Conservation (phyloP, 2,888 invertebrate species). For the Andrena minutula region DNA sequence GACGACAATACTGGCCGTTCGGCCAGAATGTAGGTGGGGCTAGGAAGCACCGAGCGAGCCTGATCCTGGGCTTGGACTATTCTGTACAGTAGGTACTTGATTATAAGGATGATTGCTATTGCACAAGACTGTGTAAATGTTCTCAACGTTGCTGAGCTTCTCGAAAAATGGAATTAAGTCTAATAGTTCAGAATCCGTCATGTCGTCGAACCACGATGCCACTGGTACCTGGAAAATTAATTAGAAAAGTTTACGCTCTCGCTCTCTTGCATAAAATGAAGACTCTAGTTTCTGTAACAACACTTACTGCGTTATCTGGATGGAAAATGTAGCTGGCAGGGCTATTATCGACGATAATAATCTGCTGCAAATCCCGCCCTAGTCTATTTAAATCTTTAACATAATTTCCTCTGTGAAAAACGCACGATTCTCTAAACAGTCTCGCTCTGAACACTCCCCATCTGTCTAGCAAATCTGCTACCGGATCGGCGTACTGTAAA, state of each 20-base stretch:
- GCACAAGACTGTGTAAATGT: conserved; percentile 97
- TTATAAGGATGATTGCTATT: conserved; percentile 96
- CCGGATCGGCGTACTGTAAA: conserved; percentile 98
- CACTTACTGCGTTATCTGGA: conserved; percentile 99
- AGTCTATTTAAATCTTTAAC: conserved; percentile 99
- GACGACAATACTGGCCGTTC: conserved; percentile 78
- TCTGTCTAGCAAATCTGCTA: conserved; percentile 98
- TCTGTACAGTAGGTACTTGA: conserved; percentile 80
- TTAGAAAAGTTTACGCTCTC: background rate
- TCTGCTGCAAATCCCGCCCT: conserved; percentile 97
- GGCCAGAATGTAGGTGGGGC: conserved; percentile 83
- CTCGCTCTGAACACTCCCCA: conserved; percentile 98
- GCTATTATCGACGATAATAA: conserved; percentile 99
- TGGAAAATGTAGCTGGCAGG: conserved; percentile 99
- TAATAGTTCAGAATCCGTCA: conserved; percentile 97
- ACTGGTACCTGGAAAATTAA: conserved; percentile 93
- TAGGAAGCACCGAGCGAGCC: conserved; percentile 83
- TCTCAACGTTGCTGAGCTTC: conserved; percentile 97
- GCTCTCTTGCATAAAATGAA: too few species aligned
- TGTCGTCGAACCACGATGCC: conserved; percentile 99
- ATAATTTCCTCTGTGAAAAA: conserved; percentile 99
- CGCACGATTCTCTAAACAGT: conserved; percentile 99
- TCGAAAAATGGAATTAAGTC: conserved; percentile 99
- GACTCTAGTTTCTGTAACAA: too few species aligned
- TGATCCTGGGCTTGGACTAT: conserved; percentile 80